Base-by-base conservation (phyloP, 2,113 vertebrate genomes). In the Acrocephalus arundinaceus region DNA sequence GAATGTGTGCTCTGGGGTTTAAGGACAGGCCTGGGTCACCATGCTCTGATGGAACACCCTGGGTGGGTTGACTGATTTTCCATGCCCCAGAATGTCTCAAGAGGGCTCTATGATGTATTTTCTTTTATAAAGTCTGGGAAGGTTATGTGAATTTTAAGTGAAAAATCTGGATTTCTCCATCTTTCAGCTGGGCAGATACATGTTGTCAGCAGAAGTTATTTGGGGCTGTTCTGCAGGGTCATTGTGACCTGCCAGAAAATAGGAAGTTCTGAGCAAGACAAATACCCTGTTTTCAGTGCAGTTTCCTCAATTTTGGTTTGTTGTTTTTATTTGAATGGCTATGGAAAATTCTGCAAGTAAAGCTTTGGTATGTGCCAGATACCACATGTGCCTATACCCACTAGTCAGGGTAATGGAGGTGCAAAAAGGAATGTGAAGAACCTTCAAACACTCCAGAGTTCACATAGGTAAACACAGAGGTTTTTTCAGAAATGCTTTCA, bases 381-480 rank as follows among this genome's bases (percentile, higher is more conserved):
- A 63, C 48, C 30, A 63, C 23, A 22, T 22, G 37, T 57, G 35
- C n/a, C n/a, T 75, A 0, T 55, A 41, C 4, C 4, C 3, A 7
- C 27, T 62, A 46, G 24, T 78, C 30, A n/a, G 25, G 43, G 55
- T 28, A 51, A 68, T 22, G 17, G 21, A 82, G 62, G 7, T 82
- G 19, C 30, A 61, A 57, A 57, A 30, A 72, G 70, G 39, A 72
- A 61, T 6, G 10, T 51, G 7, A 59, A 77, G 61, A 23, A 46
- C 48, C 15, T 67, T 75, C 81, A 43, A 49, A 49, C 27, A 4
- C 49, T 73, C 37, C 35, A 41, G 14, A 33, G 30, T 61, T 71
- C 21, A 46, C 13, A 4, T 0, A 41, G 24, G 37, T 41, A 58
- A 71, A 73, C 9, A 41, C 41, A 39, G 13, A 0, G 11, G 0